These are phyloP conservation scores for Drosophila robusta DNA, from an alignment of 2,888 invertebrate genomes.

Conservation along the genomic window DNA sequence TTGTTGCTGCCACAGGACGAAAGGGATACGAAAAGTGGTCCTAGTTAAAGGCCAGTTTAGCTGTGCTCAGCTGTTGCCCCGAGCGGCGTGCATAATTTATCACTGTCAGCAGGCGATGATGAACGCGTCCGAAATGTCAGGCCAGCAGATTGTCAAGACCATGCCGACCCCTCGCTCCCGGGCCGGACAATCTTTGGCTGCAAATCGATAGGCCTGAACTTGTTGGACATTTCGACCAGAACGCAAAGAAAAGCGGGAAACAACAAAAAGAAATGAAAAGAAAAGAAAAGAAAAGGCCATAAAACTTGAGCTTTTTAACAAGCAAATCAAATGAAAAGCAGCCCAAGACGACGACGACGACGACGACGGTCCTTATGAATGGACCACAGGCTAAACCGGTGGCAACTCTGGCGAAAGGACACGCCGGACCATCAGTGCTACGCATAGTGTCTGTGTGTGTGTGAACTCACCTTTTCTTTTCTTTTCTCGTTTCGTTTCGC, in stretches of 20 bases:
- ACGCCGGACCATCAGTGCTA: slow-evolving; percentile 52
- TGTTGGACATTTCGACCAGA: slow-evolving; percentile 53
- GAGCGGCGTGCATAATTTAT: slow-evolving; percentile 72
- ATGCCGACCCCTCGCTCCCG: neutral
- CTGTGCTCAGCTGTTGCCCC: slow-evolving; percentile 53
- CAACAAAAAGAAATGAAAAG: slow-evolving; percentile 6
- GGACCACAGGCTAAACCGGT: slow-evolving; percentile 18
- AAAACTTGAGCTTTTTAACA: slow-evolving; percentile 80
- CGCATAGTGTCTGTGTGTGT: slow-evolving; percentile 49
- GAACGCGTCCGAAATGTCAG: slow-evolving; percentile 64
- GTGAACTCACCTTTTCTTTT: slow-evolving; percentile 63
- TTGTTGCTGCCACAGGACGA: slow-evolving; percentile 56
- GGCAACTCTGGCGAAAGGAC: slow-evolving; percentile 44
- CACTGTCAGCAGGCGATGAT: slow-evolving; percentile 76
- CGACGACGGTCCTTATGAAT: slow-evolving; percentile 52
- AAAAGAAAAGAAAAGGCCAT: slow-evolving; percentile 62
- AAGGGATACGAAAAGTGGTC: slow-evolving; percentile 17
- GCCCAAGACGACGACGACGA: slow-evolving; percentile 24
- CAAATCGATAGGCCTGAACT: slow-evolving; percentile 72
- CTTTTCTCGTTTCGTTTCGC: slow-evolving; percentile 18
- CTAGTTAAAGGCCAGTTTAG: slow-evolving; percentile 20
- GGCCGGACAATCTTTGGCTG: slow-evolving; percentile 29
- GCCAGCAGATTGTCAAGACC: slow-evolving; percentile 65
- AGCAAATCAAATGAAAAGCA: slow-evolving; percentile 75
- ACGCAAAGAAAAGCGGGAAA: slow-evolving; percentile 6